Percentiles rank a stretch among this genome's conserved stretches.
phyloP scores from a whole-genome alignment of 2,797 vertebrate species.

The Acomys russatus region DNA sequence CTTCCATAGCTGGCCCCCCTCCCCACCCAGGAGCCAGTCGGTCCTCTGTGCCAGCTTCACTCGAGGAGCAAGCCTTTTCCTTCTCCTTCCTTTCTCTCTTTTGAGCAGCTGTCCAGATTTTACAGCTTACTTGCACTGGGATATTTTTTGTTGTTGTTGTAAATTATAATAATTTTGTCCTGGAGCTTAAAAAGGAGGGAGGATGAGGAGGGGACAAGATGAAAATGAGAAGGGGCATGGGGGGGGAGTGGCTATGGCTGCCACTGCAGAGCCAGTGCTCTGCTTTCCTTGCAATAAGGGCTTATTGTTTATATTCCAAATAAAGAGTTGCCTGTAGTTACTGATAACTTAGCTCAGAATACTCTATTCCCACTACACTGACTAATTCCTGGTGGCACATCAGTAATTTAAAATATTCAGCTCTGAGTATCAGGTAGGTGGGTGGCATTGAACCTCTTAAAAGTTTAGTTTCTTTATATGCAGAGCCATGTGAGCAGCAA shows the following conservation, averaged over 20 bases:
- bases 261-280: neutral
- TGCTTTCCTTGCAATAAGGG: neutral
- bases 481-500: slow-evolving; percentile 45
- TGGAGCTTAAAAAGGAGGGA: neutral
- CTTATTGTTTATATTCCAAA: neutral
- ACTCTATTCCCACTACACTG: neutral
- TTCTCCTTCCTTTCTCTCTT: neutral
- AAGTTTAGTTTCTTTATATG: slow-evolving; percentile 37
- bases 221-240: neutral
- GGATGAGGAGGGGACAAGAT: neutral
- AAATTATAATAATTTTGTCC: neutral
- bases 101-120: neutral
- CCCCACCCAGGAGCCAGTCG: neutral
- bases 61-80: neutral
- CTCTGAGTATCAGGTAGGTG: neutral
- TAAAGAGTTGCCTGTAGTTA: neutral
- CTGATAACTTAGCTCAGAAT: neutral
- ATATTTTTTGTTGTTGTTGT: neutral
- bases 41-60: neutral
- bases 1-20: neutral
- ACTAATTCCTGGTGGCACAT: neutral
- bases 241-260: neutral
- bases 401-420: neutral
- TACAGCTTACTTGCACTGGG: neutral
- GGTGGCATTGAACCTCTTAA: slow-evolving; percentile 1